phyloP scores from a whole-genome alignment of 2,888 invertebrate genomes.

The Aromia moschata region DNA sequence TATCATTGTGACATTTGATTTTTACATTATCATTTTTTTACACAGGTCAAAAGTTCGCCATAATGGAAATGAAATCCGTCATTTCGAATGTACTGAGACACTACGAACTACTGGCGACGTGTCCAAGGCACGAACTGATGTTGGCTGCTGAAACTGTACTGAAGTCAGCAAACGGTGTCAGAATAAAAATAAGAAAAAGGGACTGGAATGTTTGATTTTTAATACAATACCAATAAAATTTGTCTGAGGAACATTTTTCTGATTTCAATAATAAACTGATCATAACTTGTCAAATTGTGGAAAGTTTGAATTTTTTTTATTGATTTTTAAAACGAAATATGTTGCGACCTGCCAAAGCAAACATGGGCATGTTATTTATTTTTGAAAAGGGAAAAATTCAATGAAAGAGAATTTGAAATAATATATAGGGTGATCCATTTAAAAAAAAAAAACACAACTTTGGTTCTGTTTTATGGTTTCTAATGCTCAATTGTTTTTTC shows the following conservation, averaged over 20 bases:
- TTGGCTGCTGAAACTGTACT: constrained; percentile 16
- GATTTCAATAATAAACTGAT: no score
- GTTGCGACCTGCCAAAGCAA: no score
- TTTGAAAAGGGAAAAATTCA: no score
- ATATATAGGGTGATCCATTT: no score
- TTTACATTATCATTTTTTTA: neutral
- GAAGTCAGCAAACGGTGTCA: constrained; percentile 14
- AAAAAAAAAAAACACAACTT: no score
- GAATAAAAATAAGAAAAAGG: neutral
- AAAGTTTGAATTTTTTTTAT: no score
- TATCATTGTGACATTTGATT: neutral
- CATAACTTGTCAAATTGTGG: no score
- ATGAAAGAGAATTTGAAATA: neutral
- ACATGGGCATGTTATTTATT: no score
- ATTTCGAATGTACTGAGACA: constrained; percentile 64
- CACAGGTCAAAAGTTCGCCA: constrained; percentile 21
- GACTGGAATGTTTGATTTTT: constrained; percentile 4
- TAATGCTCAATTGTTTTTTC: no score
- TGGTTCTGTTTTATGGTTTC: no score
- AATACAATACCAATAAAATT: neutral
- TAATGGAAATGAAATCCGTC: constrained; percentile 58
- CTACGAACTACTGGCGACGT: constrained; percentile 53
- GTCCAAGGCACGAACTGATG: constrained; percentile 23
- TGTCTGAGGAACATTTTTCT: no score
- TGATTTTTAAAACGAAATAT: no score